These are phyloP conservation scores for Brachionus calyciflorus DNA, from an alignment of 1,140 invertebrate species.

Conservation along the genomic window DNA sequence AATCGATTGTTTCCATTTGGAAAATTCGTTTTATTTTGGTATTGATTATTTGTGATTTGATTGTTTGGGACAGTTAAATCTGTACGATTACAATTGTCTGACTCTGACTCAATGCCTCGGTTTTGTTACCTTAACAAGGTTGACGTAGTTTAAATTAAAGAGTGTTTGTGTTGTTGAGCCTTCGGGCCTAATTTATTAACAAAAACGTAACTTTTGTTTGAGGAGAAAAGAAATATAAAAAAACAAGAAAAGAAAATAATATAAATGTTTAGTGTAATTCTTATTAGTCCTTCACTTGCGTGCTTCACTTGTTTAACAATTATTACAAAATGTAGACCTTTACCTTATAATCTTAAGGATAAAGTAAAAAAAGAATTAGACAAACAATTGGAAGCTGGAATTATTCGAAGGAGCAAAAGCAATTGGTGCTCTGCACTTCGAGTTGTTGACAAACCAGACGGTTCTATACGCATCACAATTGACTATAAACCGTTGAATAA, in stretches of 20 bases:
- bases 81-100: not conserved
- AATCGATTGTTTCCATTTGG: not conserved
- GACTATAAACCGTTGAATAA: not conserved
- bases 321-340: too few relatives aligned
- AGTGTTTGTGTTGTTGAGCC: not conserved
- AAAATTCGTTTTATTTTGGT: not conserved
- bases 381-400: too few relatives aligned
- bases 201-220: not conserved
- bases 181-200: not conserved
- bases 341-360: too few relatives aligned
- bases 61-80: not conserved
- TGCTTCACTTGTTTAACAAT: too few relatives aligned
- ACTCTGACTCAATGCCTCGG: not conserved
- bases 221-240: not conserved
- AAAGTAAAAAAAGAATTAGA: too few relatives aligned
- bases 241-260: too few relatives aligned
- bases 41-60: not conserved
- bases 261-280: too few relatives aligned
- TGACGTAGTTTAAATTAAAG: not conserved
- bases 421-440: too few relatives aligned
- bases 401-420: too few relatives aligned
- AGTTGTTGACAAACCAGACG: too few relatives aligned
- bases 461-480: not conserved
- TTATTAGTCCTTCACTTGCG: too few relatives aligned
- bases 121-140: not conserved